Evolutionary conservation across 2,888 invertebrate genomes (phyloP), one percentile per base, ranked within the genome.

Genomic region (Argyra leucocephala): DNA sequence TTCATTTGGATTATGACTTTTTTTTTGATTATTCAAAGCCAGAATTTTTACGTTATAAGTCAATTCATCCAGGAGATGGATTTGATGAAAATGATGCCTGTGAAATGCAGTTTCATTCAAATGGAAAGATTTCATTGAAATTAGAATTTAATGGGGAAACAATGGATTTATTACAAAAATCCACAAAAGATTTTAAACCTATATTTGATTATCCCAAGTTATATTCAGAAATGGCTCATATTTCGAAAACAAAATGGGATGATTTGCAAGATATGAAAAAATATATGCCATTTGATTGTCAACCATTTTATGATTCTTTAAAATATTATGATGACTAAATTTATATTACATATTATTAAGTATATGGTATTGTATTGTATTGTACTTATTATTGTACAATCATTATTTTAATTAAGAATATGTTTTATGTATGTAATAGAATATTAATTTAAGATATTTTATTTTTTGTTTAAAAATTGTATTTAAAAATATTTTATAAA

Each of bases 251-350:
- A 6, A 61, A 61, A 21, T 61, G 61, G 61, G 61, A 61, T 31
- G 61, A 61, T 61, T 61, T 61, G 21, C 61, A 61, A 10, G 61
- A 61, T 31, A 26, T 61, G 24, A 61, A 61, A 31, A n/a, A 24
- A 61, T 61, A 21, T 18, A 61, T 61, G 24, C 61, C 61, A 61
- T 61, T 26, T 31, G 61, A 61, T 61, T 61, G 61, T 10, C 61
- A 61, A n/a, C 61, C 24, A 31, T 61, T 61, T 61, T 61, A 61
- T 26, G 31, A 61, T 31, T 31, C 61, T n/a, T 24, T 61, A 21
- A 61, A 61, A 31, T 61, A 61, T 61, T 61, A 9, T 61, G 61
- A 61, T 6, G 61, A 61, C 31, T 61, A 61, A 26, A 26, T n/a
- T 57, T 57, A n/a, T 18, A 18, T 18, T 3, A 57, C 4, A 26